phyloP scores from a whole-genome alignment of 2,113 vertebrate genomes.

The Chloropsis hardwickii region DNA sequence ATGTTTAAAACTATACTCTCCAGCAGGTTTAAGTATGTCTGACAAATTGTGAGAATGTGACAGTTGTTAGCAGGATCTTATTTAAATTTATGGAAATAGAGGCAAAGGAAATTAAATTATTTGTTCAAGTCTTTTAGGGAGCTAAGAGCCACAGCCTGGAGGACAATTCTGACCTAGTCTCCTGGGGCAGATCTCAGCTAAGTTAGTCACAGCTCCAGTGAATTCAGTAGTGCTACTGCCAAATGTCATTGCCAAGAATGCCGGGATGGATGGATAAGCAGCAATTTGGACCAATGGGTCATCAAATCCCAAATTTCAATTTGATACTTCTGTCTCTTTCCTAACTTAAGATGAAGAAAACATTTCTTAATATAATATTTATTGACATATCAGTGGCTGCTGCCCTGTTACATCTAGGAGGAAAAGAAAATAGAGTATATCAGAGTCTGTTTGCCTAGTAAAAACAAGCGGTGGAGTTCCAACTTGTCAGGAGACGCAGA shows the following conservation, averaged over 20 bases:
- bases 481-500: neutral
- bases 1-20: neutral
- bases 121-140: neutral
- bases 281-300: neutral
- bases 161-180: neutral
- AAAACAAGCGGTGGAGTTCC: neutral
- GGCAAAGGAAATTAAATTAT: neutral
- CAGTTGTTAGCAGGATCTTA: neutral
- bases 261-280: neutral
- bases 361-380: neutral
- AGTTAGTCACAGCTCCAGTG: neutral
- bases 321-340: neutral
- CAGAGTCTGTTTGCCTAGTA: neutral
- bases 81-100: neutral
- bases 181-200: neutral
- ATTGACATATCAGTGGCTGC: neutral
- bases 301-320: neutral
- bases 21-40: neutral
- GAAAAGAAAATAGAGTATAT: neutral
- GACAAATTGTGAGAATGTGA: neutral
- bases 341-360: neutral
- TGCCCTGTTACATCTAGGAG: neutral
- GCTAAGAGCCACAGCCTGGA: neutral
- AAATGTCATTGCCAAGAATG: neutral
- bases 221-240: neutral